Evolutionary conservation across 2,888 invertebrate genomes (phyloP), one percentile per base, ranked within the genome.

Genomic region (Callyntrura sp.): DNA sequence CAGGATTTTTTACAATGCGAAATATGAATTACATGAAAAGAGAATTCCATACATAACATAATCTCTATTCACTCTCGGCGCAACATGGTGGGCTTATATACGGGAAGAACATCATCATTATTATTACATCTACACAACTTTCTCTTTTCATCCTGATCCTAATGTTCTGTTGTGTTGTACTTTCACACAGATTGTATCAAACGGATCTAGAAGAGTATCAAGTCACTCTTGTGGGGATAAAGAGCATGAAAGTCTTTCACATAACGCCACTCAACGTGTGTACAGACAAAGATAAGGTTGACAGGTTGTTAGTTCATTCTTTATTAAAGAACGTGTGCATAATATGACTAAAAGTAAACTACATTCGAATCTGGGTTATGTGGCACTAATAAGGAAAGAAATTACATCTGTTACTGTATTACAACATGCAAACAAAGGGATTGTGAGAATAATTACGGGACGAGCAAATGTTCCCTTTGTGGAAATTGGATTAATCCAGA

Each of bases 371-470:
- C 28, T 65, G 14, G 28, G 1, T 43, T 35, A 6, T 35, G 2
- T 45, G 35, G 70, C 43, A 8, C 43, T 70, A 35, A 70, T 45
- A 45, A 35, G 70, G 43, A 70, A 43, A 17, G 70, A 45, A 70
- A 43, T 45, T 35, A 45, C 70, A 70, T 35, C 25, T 43, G 43
- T 43, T 43, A 70, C 17, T 70, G 45, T 17, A 65, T 70, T 70
- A 70, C 25, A 35, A 70, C 70, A 68, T 43, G 45, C 23, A 73
- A 20, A 73, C 23, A 73, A 48, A 73, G 48, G 48, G 73, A 45
- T 73, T 73, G 48, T 73, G 73, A 48, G 73, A 73, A 73, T 73
- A 73, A 73, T 73, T 73, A 48, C 48, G 48, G 23, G 20, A 73
- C 20, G 70, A 70, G 70, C 43, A 70, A 70, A 70, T 73, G 45